Percentiles rank a stretch among this genome's conserved stretches.
Conservation (phyloP, 2,888 invertebrate genomes). For the Erebia ligea region DNA sequence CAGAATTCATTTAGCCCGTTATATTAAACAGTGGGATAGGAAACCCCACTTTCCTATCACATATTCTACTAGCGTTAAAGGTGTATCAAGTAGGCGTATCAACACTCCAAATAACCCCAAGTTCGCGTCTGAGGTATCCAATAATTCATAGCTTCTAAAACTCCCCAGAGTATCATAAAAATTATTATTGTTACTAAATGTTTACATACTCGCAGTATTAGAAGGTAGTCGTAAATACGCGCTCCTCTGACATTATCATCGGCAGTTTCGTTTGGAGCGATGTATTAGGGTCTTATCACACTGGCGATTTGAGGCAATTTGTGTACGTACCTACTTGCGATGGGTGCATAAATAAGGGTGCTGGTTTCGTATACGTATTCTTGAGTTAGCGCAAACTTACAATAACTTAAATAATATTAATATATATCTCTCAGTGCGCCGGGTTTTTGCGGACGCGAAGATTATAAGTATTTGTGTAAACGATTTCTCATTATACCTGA, state of each 20-base stretch:
- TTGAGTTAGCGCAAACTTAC: no score
- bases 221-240: conserved; percentile 62
- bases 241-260: conserved; percentile 54
- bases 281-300: conserved; percentile 54
- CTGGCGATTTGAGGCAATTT: background rate
- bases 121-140: conserved; percentile 19
- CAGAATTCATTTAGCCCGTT: no score
- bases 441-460: no score
- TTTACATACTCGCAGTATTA: conserved; percentile 49
- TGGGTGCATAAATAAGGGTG: background rate
- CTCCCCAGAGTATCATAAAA: conserved; percentile 40
- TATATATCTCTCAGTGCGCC: no score
- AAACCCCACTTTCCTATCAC: no score
- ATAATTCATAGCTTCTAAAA: conserved; percentile 35
- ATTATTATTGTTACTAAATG: conserved; percentile 47
- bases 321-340: background rate
- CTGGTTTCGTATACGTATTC: no score
- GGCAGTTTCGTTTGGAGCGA: conserved; percentile 52
- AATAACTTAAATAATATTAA: no score
- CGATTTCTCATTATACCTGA: no score
- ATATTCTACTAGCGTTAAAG: no score
- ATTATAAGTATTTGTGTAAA: no score
- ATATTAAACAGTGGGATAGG: no score
- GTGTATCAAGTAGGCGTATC: background rate
- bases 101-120: conserved; percentile 12